Evolutionary conservation across 2,113 vertebrate genomes (phyloP).

Genomic region (Chauna torquata): DNA sequence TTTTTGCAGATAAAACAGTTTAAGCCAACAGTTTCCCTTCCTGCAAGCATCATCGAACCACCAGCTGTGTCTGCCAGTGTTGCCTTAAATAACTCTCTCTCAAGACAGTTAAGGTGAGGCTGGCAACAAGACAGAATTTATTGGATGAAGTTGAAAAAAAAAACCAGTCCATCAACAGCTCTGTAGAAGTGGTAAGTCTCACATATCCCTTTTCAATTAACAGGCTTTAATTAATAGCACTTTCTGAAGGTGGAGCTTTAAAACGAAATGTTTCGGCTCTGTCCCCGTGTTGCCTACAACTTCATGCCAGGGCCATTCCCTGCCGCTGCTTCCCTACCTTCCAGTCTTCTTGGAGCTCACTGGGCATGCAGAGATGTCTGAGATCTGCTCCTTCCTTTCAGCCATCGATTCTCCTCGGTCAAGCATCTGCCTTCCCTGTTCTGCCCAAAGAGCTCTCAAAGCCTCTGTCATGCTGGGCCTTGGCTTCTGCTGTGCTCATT

Average conservation of each 20-base stretch:
- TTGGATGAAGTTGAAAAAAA: background rate
- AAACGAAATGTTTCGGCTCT: background rate
- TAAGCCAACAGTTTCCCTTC: background rate
- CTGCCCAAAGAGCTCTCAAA: background rate
- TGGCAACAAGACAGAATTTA: background rate
- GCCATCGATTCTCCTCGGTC: fast-evolving
- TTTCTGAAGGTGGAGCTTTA: background rate
- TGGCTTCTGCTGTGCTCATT: background rate
- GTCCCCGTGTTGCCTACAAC: fast-evolving
- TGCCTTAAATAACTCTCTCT: background rate
- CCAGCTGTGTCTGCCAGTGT: background rate
- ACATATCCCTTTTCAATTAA: background rate
- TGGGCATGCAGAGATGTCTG: background rate
- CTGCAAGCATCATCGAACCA: background rate
- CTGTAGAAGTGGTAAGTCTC: background rate
- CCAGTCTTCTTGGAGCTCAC: background rate
- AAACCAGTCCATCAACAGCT: background rate
- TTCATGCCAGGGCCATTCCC: background rate
- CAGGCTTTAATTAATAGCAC: background rate
- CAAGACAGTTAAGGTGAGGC: background rate
- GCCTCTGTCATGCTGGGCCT: background rate
- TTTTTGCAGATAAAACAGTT: background rate
- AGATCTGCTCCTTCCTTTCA: background rate
- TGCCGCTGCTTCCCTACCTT: background rate
- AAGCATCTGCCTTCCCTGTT: background rate